phyloP scores from a whole-genome alignment of 2,113 vertebrate genomes.

The Oreotrochilus melanogaster region DNA sequence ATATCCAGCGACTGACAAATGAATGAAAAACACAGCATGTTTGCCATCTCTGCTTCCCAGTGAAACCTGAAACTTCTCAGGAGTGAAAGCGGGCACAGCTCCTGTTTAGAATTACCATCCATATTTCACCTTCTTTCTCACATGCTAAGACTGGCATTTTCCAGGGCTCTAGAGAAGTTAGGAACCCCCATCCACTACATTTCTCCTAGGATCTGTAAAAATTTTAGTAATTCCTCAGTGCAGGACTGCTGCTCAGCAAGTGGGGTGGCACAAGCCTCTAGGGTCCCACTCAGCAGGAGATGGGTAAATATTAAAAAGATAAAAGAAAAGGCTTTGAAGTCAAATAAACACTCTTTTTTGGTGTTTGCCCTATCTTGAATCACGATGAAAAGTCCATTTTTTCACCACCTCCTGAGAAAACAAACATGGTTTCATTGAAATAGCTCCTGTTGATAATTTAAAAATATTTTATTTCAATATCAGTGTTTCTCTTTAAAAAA shows the following conservation, averaged over 20 bases:
- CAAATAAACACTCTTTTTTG: neutral
- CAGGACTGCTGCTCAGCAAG: neutral
- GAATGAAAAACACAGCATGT: neutral
- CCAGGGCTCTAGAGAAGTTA: neutral
- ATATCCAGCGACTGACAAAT: neutral
- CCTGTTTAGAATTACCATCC: neutral
- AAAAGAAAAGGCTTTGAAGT: neutral
- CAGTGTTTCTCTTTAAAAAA: conserved; percentile 2
- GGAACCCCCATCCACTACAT: neutral
- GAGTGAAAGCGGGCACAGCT: neutral
- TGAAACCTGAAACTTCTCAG: neutral
- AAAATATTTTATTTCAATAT: neutral
- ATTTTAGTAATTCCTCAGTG: neutral
- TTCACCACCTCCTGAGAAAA: neutral
- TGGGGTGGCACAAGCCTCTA: neutral
- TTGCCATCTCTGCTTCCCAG: conserved; percentile 1
- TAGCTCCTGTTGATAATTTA: neutral
- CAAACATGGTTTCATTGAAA: neutral
- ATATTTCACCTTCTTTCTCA: neutral
- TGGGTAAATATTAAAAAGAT: neutral
- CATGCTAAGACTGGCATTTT: neutral
- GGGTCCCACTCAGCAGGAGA: neutral
- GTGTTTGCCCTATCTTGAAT: neutral
- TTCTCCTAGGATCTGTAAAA: neutral
- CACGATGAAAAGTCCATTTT: neutral